Conservation (phyloP, 2,888 invertebrate genomes). For the Didymodactylos carnosus region DNA sequence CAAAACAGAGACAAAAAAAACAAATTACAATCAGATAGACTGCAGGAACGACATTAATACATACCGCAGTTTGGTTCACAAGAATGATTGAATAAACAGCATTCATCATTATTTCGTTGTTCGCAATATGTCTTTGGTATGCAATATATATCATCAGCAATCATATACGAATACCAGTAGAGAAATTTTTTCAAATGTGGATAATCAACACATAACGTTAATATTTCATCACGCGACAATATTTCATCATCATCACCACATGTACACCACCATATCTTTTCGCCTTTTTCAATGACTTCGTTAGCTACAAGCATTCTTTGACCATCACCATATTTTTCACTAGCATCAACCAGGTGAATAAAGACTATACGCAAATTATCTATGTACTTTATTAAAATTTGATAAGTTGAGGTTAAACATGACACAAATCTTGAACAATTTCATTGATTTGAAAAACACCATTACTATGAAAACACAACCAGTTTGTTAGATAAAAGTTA, state of each 20-base stretch:
- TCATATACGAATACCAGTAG: background rate
- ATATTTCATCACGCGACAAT: background rate
- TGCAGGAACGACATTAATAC: no score
- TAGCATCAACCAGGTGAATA: background rate
- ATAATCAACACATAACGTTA: background rate
- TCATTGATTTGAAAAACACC: no score
- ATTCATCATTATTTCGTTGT: background rate
- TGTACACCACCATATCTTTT: conserved; percentile 1
- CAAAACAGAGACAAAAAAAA: no score
- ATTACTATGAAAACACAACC: no score
- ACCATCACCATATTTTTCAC: background rate
- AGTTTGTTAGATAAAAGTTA: no score
- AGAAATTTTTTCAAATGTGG: background rate
- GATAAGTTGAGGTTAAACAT: no score
- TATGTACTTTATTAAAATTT: no score
- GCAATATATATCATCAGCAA: background rate
- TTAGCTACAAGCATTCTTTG: background rate
- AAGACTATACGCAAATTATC: no score
- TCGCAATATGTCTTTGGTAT: background rate
- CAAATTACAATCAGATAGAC: no score
- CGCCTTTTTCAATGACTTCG: background rate
- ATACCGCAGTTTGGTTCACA: conserved; percentile 4
- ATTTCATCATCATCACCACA: background rate
- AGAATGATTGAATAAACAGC: background rate
- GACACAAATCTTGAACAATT: no score